Evolutionary conservation across 1,140 invertebrate genomes (phyloP).

Genomic region (Drosophila auraria): DNA sequence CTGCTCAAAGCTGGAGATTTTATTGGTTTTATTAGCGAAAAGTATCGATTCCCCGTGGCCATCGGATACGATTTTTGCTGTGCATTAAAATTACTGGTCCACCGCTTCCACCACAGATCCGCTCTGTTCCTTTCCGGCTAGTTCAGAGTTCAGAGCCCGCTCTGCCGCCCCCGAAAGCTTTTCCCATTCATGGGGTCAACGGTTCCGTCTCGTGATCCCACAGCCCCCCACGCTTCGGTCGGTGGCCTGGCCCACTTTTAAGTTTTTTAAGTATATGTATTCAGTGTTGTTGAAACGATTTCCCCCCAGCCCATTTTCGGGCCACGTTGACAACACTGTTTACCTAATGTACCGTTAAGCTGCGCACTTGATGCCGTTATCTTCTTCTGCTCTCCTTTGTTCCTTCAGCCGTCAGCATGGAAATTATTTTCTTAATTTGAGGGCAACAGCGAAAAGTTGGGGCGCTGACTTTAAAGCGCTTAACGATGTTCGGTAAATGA

Average conservation of each 20-base stretch:
- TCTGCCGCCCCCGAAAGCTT: slow-evolving; percentile 8
- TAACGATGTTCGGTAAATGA: slow-evolving; percentile 8
- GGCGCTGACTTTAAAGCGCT: slow-evolving; percentile 50
- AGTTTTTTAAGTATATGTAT: slow-evolving; percentile 41
- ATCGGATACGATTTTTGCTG: slow-evolving; percentile 16
- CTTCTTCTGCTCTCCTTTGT: slow-evolving; percentile 47
- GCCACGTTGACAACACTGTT: slow-evolving; percentile 73
- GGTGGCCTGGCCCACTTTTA: slow-evolving; percentile 35
- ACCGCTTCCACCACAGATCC: slow-evolving; percentile 38
- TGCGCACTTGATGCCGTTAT: slow-evolving; percentile 71
- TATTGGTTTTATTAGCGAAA: slow-evolving; percentile 5
- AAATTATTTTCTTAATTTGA: slow-evolving; percentile 78
- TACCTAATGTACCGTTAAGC: slow-evolving; percentile 83
- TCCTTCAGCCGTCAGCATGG: slow-evolving; percentile 28
- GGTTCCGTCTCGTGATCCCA: slow-evolving; percentile 34
- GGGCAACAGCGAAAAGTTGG: slow-evolving; percentile 29
- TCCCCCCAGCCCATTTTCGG: slow-evolving; percentile 1
- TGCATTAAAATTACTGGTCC: slow-evolving; percentile 28
- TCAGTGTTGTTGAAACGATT: slow-evolving; percentile 32
- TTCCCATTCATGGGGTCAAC: slow-evolving; percentile 42
- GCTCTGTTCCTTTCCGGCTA: slow-evolving; percentile 29
- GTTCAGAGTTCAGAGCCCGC: slow-evolving; percentile 14
- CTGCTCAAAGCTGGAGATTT: background rate
- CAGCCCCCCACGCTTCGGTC: background rate
- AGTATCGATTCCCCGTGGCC: background rate